phyloP scores from a whole-genome alignment of 2,113 vertebrate species.

The Elachura formosa region DNA sequence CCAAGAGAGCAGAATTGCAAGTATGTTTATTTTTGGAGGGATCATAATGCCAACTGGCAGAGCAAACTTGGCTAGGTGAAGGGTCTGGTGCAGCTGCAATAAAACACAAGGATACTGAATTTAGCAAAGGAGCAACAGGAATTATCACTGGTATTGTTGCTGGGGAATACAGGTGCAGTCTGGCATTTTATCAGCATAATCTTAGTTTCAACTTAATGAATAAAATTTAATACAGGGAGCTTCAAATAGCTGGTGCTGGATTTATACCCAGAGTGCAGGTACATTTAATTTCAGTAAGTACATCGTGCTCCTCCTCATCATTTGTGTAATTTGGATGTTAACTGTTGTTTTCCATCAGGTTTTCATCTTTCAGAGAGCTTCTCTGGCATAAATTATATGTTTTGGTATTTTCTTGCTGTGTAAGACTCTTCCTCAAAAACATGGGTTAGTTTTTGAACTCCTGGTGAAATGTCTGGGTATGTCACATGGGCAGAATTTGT shows the following conservation, averaged over 20 bases:
- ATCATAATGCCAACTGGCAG: conserved; percentile 38
- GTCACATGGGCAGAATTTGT: not conserved
- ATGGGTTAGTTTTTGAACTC: not conserved
- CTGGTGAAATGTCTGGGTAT: not conserved
- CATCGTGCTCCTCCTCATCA: not conserved
- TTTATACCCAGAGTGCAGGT: conserved; percentile 41
- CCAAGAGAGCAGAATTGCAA: conserved; percentile 12
- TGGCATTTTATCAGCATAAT: conserved; percentile 53
- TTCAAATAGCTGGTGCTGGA: conserved; percentile 2
- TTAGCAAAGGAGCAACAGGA: conserved; percentile 40
- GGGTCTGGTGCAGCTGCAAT: conserved; percentile 26
- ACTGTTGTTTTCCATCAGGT: not conserved
- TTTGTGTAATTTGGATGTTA: conserved; percentile 27
- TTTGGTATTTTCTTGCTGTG: not conserved
- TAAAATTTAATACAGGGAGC: conserved; percentile 29
- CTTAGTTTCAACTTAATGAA: conserved; percentile 39
- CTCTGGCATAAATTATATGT: not conserved
- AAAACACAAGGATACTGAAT: conserved; percentile 29
- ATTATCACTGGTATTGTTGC: conserved; percentile 19
- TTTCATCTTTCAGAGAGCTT: not conserved
- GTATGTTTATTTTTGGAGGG: conserved; percentile 38
- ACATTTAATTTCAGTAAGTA: conserved; percentile 52
- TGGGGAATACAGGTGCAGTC: conserved; percentile 21
- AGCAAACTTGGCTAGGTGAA: not conserved
- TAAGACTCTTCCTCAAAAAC: not conserved